These are phyloP conservation scores for Nasonia vitripennis DNA, from an alignment of 1,140 invertebrate species.

Conservation along the genomic window DNA sequence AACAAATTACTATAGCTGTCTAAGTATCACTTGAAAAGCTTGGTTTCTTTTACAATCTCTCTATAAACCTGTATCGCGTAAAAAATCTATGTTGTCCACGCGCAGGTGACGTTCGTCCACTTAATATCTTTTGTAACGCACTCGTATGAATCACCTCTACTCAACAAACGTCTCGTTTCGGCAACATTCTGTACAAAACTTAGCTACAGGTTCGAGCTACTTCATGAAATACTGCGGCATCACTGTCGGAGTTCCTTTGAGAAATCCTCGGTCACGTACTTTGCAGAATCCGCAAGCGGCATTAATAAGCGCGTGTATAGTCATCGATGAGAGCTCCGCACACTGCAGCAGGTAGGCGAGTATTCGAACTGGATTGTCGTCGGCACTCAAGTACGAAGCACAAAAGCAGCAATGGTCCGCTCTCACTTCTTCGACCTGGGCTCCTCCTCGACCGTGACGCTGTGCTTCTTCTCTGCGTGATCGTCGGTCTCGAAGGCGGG, in stretches of 20 bases:
- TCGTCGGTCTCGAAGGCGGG: conserved; percentile 71
- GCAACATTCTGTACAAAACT: no score
- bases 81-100: background rate
- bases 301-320: no score
- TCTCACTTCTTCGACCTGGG: conserved; percentile 26
- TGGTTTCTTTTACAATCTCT: background rate
- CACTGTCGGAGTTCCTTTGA: no score
- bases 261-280: no score
- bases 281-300: no score
- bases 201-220: no score
- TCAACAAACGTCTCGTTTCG: no score
- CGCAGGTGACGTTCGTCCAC: no score
- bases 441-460: conserved; percentile 58
- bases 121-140: no score
- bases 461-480: conserved; percentile 40
- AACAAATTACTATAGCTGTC: background rate
- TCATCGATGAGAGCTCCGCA: no score
- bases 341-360: background rate
- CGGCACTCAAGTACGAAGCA: conserved; percentile 33
- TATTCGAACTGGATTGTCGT: conserved; percentile 30
- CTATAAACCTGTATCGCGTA: background rate
- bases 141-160: no score
- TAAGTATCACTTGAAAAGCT: background rate
- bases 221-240: no score
- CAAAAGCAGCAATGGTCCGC: background rate